A percentile compares a stretch with the other conserved stretches of the same genome.
phyloP scores from a whole-genome alignment of 2,888 invertebrate species.

The Tyria jacobaeae region DNA sequence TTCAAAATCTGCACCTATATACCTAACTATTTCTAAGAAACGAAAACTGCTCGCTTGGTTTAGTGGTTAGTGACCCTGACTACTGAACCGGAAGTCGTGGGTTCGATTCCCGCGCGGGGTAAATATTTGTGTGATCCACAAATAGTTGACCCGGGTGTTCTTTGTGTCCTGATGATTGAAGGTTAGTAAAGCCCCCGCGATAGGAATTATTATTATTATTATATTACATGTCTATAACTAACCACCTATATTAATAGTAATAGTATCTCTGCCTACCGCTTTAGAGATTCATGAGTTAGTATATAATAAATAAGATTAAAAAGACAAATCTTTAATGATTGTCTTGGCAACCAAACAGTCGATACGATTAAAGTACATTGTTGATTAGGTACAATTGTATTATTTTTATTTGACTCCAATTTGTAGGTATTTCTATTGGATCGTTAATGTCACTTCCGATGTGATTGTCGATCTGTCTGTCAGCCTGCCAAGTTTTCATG shows the following conservation, averaged over 20 bases:
- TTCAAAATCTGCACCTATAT: background rate
- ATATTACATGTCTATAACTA: no score
- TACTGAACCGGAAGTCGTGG: no score
- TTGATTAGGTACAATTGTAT: slow-evolving; percentile 42
- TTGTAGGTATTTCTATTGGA: slow-evolving; percentile 53
- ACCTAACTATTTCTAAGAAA: background rate
- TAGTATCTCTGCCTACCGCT: background rate
- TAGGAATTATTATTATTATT: no score
- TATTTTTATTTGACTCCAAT: slow-evolving; percentile 53
- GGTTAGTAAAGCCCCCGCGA: no score
- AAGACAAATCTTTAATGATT: background rate
- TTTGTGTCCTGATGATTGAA: no score
- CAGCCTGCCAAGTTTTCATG: slow-evolving; percentile 55
- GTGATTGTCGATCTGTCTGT: slow-evolving; percentile 52
- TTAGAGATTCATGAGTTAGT: background rate
- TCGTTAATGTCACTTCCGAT: slow-evolving; percentile 57
- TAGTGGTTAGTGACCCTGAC: no score
- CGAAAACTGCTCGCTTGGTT: no score
- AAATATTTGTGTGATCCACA: no score
- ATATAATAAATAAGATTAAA: background rate
- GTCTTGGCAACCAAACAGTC: slow-evolving; percentile 12
- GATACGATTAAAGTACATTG: slow-evolving; percentile 21
- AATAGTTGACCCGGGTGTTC: no score
- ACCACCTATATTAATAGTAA: no score
- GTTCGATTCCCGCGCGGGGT: no score